Base-by-base conservation (phyloP, 2,888 invertebrate genomes). In the Craniophora ligustri region DNA sequence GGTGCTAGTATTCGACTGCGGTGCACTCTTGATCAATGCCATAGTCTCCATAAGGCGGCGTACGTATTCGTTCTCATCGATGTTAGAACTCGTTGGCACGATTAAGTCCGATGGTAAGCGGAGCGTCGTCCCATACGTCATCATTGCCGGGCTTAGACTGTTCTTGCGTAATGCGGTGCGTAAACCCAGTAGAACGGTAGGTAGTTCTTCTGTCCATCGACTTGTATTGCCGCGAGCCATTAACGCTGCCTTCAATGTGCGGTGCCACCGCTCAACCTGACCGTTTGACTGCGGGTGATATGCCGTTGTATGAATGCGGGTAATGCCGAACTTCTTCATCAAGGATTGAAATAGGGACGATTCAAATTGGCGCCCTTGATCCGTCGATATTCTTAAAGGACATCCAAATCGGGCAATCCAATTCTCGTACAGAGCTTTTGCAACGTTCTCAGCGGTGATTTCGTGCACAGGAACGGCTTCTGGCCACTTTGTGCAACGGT, bases 311-410 rank as follows among this genome's bases (percentile, higher is more conserved):
- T 30, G 28, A 2, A 28, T 28, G 11, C 36, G 5, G 7, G 26
- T 18, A 1, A 41, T 26, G 0, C 42, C 36, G 1, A 50, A 19
- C n/a, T n/a, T 42, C 2, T 38, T 42, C 35, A 36, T 38, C 0
- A 50, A 15, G 3, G 26, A 15, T 0, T 14, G 2, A 15, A 50
- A 50, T 2, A 42, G 6, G 2, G 14, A 6, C 1, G 42, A 42
- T 16, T 51, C 45, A 4, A 45, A 53, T 5, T 53, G 53, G 1
- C 45, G 3, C 8, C 53, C 53, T 28, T 53, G 39, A 6, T 53
- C 53, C 0, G 53, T 53, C 6, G 53, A 18, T 19, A 53, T 40
- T 2, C 36, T 6, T 10, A 45, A 0, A 21, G 32, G 3, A 5
- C 21, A 21, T 1, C 21, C 21, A 21, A 21, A 21, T 21, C 21